Evolutionary conservation across 1,140 invertebrate genomes (phyloP), one percentile per base, ranked within the genome.

Genomic region (Scaptomyza hsui): DNA sequence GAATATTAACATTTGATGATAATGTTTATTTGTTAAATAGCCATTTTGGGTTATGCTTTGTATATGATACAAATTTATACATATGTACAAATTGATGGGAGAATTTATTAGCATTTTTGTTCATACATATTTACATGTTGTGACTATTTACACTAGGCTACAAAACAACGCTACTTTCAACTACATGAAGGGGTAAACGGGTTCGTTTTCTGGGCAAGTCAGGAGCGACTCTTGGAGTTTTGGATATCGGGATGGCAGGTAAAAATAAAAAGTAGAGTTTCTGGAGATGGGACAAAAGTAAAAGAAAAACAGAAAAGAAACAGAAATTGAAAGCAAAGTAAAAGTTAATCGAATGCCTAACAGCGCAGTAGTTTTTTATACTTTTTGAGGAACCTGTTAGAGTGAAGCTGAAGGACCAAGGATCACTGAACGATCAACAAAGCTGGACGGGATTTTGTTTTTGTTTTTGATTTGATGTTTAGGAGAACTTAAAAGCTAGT

Each of bases 211-310:
- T 91, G 92, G 93, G 93, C 91, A 93, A 93, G 92, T 93, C 92
- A 92, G 93, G 88, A 93, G 52, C 53, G 93, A 91, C 93, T 92
- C 78, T 71, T 94, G 93, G 93, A 93, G 19, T 49, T 13, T 26
- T 41, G 62, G 89, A 65, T 71, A n/a, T n/a, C 67, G 56, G 49
- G 73, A 91, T 61, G 70, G 92, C 92, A 92, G 15, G 10, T 41
- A n/a, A 73, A 75, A 73, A 71, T 56, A 82, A 81, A 32, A 60
- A 55, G 16, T 15, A 44, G 15, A 62, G 61, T 3, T 39, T 32
- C 48, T 35, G 45, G 57, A 57, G 47, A 9, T 9, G 15, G 56
- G 19, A 56, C 52, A 15, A 44, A 57, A 64, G 69, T 12, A 18
- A 82, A 39, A 26, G 69, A 6, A 73, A 29, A 44, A 72, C 32